Evolutionary conservation across 2,888 invertebrate genomes (phyloP), one percentile per base, ranked within the genome.

Genomic region (Lasioglossum malachurum): DNA sequence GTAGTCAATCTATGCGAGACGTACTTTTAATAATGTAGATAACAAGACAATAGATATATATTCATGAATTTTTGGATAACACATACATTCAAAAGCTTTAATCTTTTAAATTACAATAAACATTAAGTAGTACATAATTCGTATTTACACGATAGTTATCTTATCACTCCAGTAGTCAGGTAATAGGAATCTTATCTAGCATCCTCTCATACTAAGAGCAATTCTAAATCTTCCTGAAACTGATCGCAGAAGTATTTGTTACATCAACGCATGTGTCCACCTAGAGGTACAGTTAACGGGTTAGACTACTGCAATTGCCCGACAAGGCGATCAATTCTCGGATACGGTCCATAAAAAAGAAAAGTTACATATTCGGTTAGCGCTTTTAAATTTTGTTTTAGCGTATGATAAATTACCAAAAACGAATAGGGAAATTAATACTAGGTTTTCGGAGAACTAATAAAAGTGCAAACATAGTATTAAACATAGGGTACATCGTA

Each of bases 71-170:
- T 75, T 88, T 83, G 82, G 80, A 90, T 89, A 89, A 88, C 73
- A 87, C 84, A 88, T 93, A 93, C 94, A 94, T 93, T 94, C 89
- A 92, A 94, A 94, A 94, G 93, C 94, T 94, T 94, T 94, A 94
- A 94, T 94, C 88, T 93, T 93, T 94, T 91, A 93, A 94, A 93
- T 94, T 92, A 94, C 93, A 94, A 90, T 93, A 92, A 94, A 93
- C 93, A 93, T 93, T 92, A 93, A 93, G 92, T 93, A 93, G 92
- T 94, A 94, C 93, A 94, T 92, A 93, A 92, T 93, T 90, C 89
- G 89, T 93, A 94, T 94, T 93, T 94, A 94, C 93, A 94, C 89
- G 87, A 92, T 91, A 92, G 89, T 92, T 88, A 87, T 88, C 88
- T 84, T 92, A 92, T 93, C 91, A 90, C 92, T 91, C 88, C 87